Percentiles rank a stretch among this genome's conserved stretches.
Conservation (phyloP, 2,113 vertebrate species). For the Struthidea cinerea region DNA sequence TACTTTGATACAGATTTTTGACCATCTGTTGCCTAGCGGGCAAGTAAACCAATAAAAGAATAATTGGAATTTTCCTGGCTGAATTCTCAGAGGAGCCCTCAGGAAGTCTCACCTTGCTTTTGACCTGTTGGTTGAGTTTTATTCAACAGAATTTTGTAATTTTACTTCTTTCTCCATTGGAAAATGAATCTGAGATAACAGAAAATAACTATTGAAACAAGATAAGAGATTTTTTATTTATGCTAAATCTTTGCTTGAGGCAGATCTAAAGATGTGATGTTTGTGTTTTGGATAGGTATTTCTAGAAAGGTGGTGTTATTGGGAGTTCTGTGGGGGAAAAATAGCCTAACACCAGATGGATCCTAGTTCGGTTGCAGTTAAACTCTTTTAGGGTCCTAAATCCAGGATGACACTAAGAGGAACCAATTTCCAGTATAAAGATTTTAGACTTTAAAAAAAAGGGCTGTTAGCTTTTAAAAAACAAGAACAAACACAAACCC, state of each 20-base stretch:
- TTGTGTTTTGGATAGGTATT: not conserved
- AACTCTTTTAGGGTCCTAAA: not conserved
- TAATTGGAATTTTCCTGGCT: not conserved
- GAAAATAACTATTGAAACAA: not conserved
- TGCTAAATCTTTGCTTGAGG: not conserved
- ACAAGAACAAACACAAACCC: not conserved
- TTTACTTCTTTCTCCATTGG: not conserved
- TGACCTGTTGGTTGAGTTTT: conserved; percentile 10
- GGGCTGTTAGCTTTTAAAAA: not conserved
- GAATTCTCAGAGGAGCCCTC: not conserved
- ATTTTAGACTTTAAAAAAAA: fast-evolving
- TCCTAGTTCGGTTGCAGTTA: not conserved
- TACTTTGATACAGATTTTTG: not conserved
- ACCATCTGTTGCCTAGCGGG: conserved; percentile 9
- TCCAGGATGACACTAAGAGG: not conserved
- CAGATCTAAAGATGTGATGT: not conserved
- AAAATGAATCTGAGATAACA: not conserved
- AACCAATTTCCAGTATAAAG: not conserved
- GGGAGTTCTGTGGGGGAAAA: not conserved
- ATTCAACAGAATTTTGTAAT: not conserved
- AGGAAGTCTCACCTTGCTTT: conserved; percentile 20
- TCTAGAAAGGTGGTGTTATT: not conserved
- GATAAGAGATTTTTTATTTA: not conserved
- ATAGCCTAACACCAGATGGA: not conserved
- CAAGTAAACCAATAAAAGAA: conserved; percentile 27